A percentile compares a stretch with the other conserved stretches of the same genome.
These are phyloP conservation scores for Hydrolagus affinis DNA, from an alignment of 2,113 vertebrate genomes.

Conservation along the genomic window DNA sequence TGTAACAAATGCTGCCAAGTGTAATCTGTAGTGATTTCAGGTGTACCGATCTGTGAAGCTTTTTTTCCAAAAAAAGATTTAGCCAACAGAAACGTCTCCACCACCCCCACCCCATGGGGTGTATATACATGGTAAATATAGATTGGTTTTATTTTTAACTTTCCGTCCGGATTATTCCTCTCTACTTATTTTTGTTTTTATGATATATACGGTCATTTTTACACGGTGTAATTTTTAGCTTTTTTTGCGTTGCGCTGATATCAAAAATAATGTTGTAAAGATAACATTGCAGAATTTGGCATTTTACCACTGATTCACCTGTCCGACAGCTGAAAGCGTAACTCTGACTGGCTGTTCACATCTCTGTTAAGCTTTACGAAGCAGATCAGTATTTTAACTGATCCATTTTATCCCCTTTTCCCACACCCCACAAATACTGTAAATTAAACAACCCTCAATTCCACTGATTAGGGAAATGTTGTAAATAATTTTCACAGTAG, in stretches of 20 bases:
- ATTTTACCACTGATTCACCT: constrained; percentile 5
- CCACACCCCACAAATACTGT: background rate
- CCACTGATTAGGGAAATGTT: background rate
- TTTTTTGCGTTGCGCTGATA: background rate
- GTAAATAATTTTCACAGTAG: background rate
- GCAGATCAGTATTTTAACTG: background rate
- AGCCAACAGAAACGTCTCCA: too few species aligned
- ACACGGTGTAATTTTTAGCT: background rate
- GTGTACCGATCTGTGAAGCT: background rate
- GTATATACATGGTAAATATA: background rate
- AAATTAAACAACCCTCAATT: background rate
- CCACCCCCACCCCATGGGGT: background rate
- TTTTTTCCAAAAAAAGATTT: too few species aligned
- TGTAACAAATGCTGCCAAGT: background rate
- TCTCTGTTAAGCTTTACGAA: background rate
- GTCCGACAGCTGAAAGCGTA: background rate
- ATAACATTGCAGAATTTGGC: constrained; percentile 15
- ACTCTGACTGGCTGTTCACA: background rate
- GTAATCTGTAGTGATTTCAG: background rate
- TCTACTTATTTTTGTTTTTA: background rate
- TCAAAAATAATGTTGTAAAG: background rate
- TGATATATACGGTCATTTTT: constrained; percentile 1
- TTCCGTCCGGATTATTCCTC: background rate
- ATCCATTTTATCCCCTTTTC: background rate
- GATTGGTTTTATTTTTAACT: background rate